Base-by-base conservation (phyloP, 2,888 invertebrate genomes). In the Idaea dimidiata region DNA sequence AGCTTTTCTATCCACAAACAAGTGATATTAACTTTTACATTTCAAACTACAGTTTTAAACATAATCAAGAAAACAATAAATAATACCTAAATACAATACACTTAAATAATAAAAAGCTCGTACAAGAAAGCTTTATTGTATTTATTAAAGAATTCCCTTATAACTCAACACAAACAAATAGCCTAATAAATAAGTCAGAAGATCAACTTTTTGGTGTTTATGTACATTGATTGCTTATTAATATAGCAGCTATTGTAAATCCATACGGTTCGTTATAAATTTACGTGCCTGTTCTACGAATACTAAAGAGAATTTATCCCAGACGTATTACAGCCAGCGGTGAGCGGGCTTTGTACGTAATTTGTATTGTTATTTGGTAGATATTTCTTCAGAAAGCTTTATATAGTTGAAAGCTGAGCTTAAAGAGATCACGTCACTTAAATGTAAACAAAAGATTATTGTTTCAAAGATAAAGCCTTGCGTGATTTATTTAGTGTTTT, bases 381-480 rank as follows among this genome's bases (percentile, higher is more conserved):
- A 1, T 33, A 14, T 43, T 43, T 43, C 43, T 43, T 43, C 43
- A 10, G 7, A 43, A 43, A 43, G 43, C 43, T 43, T 43, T 43
- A 43, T 43, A 43, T 43, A 43, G 43, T 43, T 43, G 43, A 43
- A 43, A 43, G 43, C 43, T 43, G 43, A 43, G 43, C 43, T 43
- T 43, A 43, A 43, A 43, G 8, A 43, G 43, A 43, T 43, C 43
- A 43, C 6, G 43, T 43, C 43, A 43, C 43, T 8, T 14, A 4
- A 32, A 43, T 43, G 43, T 43, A 43, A 43, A 43, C 43, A 43
- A 43, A 43, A 43, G 43, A 43, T 43, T 43, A 43, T 43, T 43
- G 43, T 43, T 43, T 43, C 43, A 43, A 43, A 43, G 43, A 43
- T 43, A 24, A 24, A 24, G 24, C 43, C 43, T 43, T 10, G 43